Evolutionary conservation across 2,113 vertebrate genomes (phyloP).

Genomic region (Rhea pennata): DNA sequence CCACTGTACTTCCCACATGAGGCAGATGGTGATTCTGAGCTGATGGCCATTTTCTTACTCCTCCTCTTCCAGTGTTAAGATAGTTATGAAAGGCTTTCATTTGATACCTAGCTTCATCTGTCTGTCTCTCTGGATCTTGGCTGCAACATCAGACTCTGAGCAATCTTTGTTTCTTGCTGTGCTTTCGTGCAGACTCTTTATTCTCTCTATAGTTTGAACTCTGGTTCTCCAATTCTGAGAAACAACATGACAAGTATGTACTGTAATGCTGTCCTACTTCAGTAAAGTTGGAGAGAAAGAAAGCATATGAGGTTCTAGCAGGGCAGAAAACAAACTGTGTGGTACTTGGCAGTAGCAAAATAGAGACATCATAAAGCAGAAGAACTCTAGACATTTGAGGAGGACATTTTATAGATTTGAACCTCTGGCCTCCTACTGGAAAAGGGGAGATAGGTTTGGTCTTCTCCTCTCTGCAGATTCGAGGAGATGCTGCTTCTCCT

Average conservation of each 20-base stretch:
- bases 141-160: background rate
- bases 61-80: background rate
- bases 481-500: background rate
- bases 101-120: background rate
- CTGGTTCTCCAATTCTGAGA: background rate
- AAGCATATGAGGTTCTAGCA: background rate
- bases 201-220: background rate
- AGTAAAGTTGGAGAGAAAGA: background rate
- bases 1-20: background rate
- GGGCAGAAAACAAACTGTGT: background rate
- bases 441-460: accelerated
- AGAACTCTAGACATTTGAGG: background rate
- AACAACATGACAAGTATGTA: background rate
- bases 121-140: background rate
- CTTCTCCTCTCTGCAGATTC: background rate
- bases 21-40: background rate
- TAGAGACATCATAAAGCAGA: background rate
- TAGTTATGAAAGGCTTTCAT: background rate
- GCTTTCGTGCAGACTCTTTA: background rate
- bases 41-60: background rate
- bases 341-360: background rate
- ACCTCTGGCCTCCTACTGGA: accelerated
- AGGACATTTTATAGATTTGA: too few relatives aligned
- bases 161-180: background rate
- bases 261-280: background rate